Conservation (phyloP, 2,797 vertebrate species). For the Dendrocincla fuliginosa region DNA sequence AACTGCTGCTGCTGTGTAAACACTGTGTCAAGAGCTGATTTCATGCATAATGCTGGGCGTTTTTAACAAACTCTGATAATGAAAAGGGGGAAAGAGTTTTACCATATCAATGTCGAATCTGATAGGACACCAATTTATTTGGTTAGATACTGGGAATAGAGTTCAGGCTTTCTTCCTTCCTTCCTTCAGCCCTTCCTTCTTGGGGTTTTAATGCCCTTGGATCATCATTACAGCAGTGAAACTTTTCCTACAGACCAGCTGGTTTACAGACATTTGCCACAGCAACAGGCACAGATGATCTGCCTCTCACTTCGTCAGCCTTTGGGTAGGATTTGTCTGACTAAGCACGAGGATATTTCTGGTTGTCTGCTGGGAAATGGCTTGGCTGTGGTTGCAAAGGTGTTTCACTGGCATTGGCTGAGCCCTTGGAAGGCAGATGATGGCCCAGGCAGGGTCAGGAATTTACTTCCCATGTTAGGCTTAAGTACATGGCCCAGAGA, state of each 20-base stretch:
- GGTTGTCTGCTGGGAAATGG: neutral
- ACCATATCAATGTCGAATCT: neutral
- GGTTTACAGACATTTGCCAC: neutral
- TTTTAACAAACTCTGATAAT: neutral
- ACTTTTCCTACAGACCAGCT: neutral
- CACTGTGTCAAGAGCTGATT: neutral
- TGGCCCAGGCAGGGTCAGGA: neutral
- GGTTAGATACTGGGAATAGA: neutral
- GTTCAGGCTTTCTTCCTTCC: neutral
- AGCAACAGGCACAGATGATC: neutral
- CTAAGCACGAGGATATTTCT: neutral
- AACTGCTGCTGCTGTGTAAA: slow-evolving; percentile 8
- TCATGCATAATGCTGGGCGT: neutral
- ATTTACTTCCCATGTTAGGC: neutral
- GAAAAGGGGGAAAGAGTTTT: neutral
- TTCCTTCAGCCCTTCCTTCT: neutral
- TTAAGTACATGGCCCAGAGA: neutral
- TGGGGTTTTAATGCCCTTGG: neutral
- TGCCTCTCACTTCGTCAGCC: neutral
- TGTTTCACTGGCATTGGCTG: neutral
- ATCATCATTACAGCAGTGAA: neutral
- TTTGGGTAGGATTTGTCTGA: neutral
- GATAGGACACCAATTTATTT: neutral
- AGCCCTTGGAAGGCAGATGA: neutral
- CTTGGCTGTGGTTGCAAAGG: neutral